Base-by-base conservation (phyloP, 2,888 invertebrate genomes). In the Lithosia quadra region DNA sequence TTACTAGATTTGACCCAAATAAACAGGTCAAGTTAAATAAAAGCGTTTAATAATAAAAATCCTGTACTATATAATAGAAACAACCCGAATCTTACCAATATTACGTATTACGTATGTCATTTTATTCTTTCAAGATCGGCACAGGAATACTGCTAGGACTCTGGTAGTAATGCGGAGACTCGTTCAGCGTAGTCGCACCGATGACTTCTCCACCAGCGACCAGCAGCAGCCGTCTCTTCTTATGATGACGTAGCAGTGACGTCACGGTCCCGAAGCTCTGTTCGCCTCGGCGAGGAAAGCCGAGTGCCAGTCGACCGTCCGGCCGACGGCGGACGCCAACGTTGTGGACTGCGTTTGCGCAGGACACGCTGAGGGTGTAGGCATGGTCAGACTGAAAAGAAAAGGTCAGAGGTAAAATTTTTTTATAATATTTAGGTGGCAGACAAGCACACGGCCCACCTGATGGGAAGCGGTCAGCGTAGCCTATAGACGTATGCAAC, bases 301-400 rank as follows among this genome's bases (percentile, higher is more conserved):
- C 96, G 59, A 96, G 90, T 0, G 96, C 95, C 21, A 96, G 89
- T 1, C 94, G 89, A 22, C 95, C 94, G 84, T 96, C 96, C 0
- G 91, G 83, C 10, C 95, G 90, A 13, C 95, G 90, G 0, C 95
- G 87, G n/a, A 96, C 93, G 39, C 95, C 95, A 28, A 96, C 93
- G 84, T 96, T 96, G 87, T 95, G 96, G 33, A 96, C 95, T 61
- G 91, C 90, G 63, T 86, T 87, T 49, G 94, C 87, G 78, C 96
- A 96, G 0, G 95, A 88, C 15, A 96, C 92, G 36, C 95, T 95
- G 53, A 96, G 84, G 0, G 96, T 96, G 80, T 95, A 96, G 0
- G 92, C 93, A 82, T 95, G 95, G 78, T 88, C 90, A 8, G 91
- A 81, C 95, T 95, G 90, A 0, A 82, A 63, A 9, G 64, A 24